Base-by-base conservation (phyloP, 2,888 invertebrate genomes). In the Timema cristinae region DNA sequence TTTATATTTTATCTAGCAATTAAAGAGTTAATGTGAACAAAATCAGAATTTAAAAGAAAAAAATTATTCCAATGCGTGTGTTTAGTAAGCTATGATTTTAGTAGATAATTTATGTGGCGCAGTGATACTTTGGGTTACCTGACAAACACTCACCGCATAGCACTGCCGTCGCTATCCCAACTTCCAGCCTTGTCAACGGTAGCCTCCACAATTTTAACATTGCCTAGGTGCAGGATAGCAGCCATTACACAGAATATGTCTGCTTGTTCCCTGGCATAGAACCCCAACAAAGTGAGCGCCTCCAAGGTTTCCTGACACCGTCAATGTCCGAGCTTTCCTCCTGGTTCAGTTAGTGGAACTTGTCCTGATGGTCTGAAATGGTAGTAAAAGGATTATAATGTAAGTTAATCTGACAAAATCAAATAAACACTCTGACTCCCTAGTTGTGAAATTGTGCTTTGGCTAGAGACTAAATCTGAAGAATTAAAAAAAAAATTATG, bases 191-290 rank as follows among this genome's bases (percentile, higher is more conserved):
- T 84, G 63, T 86, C 84, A 8, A 86, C 83, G n/a, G 89, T 83
- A 63, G 84, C 81, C 71, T 81, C 80, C 63, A 81, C 79, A 70
- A 86, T 83, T 75, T 86, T 81, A 5, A 99, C 88, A 81, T 99
- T 99, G 0, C 99, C 99, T 71, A 99, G 85, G 80, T 98, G 97
- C 50, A 99, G 84, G 75, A 99, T 90, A 9, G 93, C 91, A 1
- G 97, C 92, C 71, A 98, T 83, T 50, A 98, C 89, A 73, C 90
- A 89, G 79, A 95, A 92, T 83, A 97, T 90, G 78, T 94, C 91
- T 74, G 88, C 85, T 79, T 93, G 92, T 76, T 93, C 91, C 13
- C 83, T 82, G 54, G 90, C 88, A 0, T 89, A 86, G 77, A 98
- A 95, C 13, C 95, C 97, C 63, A 96, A 83, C 73, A 91, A 84